phyloP scores from a whole-genome alignment of 2,888 invertebrate genomes.

The Aleiodes testaceus region DNA sequence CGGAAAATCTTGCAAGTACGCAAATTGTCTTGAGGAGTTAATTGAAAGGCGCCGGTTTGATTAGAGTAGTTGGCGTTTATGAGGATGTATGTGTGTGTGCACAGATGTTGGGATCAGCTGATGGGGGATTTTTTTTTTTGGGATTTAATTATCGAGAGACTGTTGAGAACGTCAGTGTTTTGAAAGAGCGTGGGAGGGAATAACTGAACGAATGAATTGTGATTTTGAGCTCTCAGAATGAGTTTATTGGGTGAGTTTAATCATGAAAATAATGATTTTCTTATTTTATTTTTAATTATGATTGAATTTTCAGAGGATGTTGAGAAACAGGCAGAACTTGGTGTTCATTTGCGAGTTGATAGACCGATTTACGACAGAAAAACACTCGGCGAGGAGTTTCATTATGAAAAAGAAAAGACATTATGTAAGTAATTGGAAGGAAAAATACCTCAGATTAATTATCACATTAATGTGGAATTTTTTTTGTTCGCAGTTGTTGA shows the following conservation, averaged over 20 bases:
- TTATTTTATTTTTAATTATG: neutral
- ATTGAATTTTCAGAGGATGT: conserved; percentile 43
- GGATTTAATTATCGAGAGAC: neutral
- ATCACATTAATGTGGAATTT: neutral
- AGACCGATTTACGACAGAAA: conserved; percentile 75
- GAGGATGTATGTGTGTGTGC: too few species aligned
- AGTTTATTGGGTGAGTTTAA: conserved; percentile 29
- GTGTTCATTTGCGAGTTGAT: conserved; percentile 67
- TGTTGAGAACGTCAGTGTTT: conserved; percentile 8
- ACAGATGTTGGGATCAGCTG: conserved; percentile 24
- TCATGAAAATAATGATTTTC: neutral
- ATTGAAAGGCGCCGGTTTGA: too few species aligned
- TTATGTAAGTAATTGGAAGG: conserved; percentile 69
- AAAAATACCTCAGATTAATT: neutral
- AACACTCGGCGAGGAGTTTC: conserved; percentile 72
- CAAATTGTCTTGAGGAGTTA: too few species aligned
- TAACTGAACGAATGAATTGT: neutral
- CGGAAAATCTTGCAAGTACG: too few species aligned
- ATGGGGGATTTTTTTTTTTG: neutral
- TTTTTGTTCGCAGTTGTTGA: conserved; percentile 49
- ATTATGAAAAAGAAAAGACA: conserved; percentile 72
- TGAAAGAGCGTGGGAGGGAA: neutral
- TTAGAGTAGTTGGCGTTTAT: too few species aligned
- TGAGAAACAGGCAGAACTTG: conserved; percentile 48
- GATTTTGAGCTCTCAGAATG: neutral